Evolutionary conservation across 2,113 vertebrate genomes (phyloP), one percentile per base, ranked within the genome.

Genomic region (Semicossyphus pulcher): DNA sequence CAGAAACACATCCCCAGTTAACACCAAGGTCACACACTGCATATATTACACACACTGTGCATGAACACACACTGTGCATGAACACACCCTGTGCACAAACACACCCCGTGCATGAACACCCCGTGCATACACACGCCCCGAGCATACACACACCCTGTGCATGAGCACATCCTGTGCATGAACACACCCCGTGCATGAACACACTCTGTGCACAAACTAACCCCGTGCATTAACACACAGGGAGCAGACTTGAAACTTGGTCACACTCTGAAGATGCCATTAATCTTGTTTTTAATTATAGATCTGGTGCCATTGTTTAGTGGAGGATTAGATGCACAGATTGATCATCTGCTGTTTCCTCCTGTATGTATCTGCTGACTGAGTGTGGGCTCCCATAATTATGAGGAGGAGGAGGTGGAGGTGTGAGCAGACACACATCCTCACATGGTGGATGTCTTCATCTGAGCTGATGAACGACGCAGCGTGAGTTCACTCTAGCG

Each of bases 231-330:
- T n/a, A n/a, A n/a, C n/a, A n/a, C n/a, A n/a, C n/a, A n/a, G n/a
- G n/a, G n/a, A n/a, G n/a, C n/a, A n/a, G n/a, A n/a, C n/a, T n/a
- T n/a, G n/a, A n/a, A n/a, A n/a, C n/a, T n/a, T n/a, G 85, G 81
- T 88, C 86, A 86, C 12, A 60, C 42, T 76, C 70, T 81, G 51
- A 79, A 86, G 61, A 76, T 32, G 78, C 69, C 25, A 81, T 86
- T 78, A 78, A 83, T 90, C 84, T 78, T 84, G 49, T 83, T 81
- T 88, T 83, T 85, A 75, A 90, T 89, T 89, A 88, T 60, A 29
- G 66, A 58, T 80, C 80, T 58, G 78, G 77, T 63, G 76, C 56
- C 71, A 68, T 32, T 54, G 58, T 73, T 54, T 66, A 45, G 74
- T 82, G 69, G 52, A 3, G 21, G 66, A 82, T 80, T 44, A 81